Evolutionary conservation across 2,797 vertebrate genomes (phyloP), one percentile per base, ranked within the genome.

Genomic region (Peromyscus eremicus): DNA sequence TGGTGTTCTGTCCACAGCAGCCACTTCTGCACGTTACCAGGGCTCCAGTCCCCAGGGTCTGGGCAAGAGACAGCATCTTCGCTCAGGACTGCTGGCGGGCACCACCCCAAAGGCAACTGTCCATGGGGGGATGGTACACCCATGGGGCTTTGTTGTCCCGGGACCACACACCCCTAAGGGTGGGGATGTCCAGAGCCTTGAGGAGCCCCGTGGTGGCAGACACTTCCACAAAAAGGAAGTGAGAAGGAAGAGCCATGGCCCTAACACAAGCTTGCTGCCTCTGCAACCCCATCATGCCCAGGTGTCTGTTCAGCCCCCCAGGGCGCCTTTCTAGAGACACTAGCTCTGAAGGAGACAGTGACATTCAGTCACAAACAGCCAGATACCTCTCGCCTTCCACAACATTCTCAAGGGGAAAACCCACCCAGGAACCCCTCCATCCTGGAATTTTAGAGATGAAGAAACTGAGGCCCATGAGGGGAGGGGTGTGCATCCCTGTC

Each of bases 1-100:
- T 99, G 99, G 97, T 99, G 99, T 95, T 99, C 99, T 0, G 99
- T 99, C 99, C 99, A 99, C 93, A 99, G 98, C 96, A 99, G 99
- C 99, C 99, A 99, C 98, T 99, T 99, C 98, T 99, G 99, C 85
- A 99, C 99, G 0, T 99, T 99, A 29, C 99, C 99, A 0, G 98
- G 98, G 98, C 99, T 99, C 99, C 99, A 99, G 98, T 99, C 99
- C 49, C 98, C 98, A 0, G 99, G 99, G 94, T 99, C 99, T 99
- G 92, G 6, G 80, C 68, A 27, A 91, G 80, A 73, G 62, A 97
- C 46, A 91, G 13, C 29, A 5, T 55, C 27, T 94, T 10, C 71
- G 66, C 75, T 55, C 19, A 0, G 0, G 34, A 17, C 14, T 29
- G 17, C 25, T 4, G 3, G 82, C 46, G 60, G 81, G 34, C 66